Evolutionary conservation across 2,113 vertebrate genomes (phyloP).

Genomic region (Echinops telfairi): DNA sequence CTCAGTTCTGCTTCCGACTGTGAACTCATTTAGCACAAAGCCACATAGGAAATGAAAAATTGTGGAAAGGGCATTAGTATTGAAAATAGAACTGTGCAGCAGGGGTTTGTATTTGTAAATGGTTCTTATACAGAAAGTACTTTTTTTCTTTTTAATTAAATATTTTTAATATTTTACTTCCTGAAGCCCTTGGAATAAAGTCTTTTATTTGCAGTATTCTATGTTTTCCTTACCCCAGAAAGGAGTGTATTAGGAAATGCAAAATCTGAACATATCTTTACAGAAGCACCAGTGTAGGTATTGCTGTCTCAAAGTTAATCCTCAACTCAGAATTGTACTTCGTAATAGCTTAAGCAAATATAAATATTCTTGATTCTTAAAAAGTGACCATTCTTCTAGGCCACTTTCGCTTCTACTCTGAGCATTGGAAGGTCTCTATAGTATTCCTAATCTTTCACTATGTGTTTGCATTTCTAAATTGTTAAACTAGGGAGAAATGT

Average conservation of each 20-base stretch:
- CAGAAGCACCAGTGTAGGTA: neutral
- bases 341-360: constrained; percentile 37
- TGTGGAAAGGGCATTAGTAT: constrained; percentile 22
- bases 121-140: constrained; percentile 13
- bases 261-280: constrained; percentile 35
- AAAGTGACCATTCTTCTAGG: neutral
- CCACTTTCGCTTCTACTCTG: constrained; percentile 26
- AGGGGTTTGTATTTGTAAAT: constrained; percentile 32
- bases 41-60: constrained; percentile 33
- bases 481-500: neutral
- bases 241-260: constrained; percentile 30
- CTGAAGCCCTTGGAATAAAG: constrained; percentile 61
- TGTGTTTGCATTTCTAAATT: neutral
- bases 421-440: neutral
- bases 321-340: constrained; percentile 21
- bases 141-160: neutral
- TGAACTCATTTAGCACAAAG: constrained; percentile 40
- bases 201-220: constrained; percentile 58
- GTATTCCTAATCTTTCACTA: constrained; percentile 18
- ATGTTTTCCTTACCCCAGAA: neutral
- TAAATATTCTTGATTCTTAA: constrained; percentile 12
- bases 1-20: constrained; percentile 24
- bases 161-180: constrained; percentile 35
- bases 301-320: constrained; percentile 8
- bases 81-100: constrained; percentile 19